Base-by-base conservation (phyloP, 2,797 vertebrate species). In the Peromyscus melanophrys region DNA sequence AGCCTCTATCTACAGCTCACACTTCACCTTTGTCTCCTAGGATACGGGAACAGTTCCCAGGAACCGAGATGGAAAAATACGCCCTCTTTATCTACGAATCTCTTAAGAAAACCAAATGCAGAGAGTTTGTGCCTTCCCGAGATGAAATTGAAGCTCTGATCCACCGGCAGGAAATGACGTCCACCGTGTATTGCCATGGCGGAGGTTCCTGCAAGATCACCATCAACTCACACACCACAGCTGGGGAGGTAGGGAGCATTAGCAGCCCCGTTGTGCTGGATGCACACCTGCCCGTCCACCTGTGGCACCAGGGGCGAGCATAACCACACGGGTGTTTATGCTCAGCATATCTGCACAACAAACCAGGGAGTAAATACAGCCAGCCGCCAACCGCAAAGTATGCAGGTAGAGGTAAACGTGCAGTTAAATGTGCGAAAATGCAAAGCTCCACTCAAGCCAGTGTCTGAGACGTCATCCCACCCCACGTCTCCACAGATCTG, bases 131-230 rank as follows among this genome's bases (percentile, higher is more conserved):
- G 94, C 99, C 99, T 0, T 99, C 99, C 0, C 99, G 99, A 77
- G 99, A 99, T 98, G 99, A 99, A 98, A 99, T 99, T 92, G 98
- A 99, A 76, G 98, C 99, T 37, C 99, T 99, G 91, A 99, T 99
- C 80, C 97, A 99, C 69, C 99, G 99, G 69, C 99, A 99, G 98
- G 99, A 99, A 91, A 99, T 99, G 99, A 99, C 99, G 52, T 99
- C 99, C 96, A 99, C 99, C 0, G 99, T 99, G 16, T 99, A 99
- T 94, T 99, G 99, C 97, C 99, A 99, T 0, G 99, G 99, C 0
- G 99, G 99, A 5, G 99, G 99, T 12, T 99, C 99, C 96, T 99
- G 99, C 98, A 99, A 99, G 98, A 99, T 99, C 98, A 99, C 99
- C 80, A 99, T 99, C 98, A 99, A 99, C 98, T 99, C 99, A 0